Percentiles rank a stretch among this genome's conserved stretches.
Conservation (phyloP, 2,797 vertebrate genomes). For the Enteromius fasciolatus region DNA sequence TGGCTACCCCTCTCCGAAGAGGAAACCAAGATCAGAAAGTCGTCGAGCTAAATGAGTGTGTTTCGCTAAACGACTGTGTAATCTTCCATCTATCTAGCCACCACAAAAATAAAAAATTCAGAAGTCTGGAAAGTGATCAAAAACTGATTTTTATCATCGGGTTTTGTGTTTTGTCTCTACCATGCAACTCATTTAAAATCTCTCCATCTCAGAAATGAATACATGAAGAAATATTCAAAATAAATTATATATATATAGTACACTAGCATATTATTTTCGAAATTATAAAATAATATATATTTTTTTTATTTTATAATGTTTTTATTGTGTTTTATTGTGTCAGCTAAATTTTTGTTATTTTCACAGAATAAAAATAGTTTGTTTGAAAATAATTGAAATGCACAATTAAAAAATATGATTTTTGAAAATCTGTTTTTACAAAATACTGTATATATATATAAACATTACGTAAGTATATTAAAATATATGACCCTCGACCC, state of each 20-base stretch:
- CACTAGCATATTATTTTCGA: neutral
- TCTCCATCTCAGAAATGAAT: neutral
- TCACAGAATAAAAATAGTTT: no score
- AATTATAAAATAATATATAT: neutral
- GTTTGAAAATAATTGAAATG: no score
- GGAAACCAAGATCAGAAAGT: conserved; percentile 45
- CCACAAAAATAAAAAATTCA: neutral
- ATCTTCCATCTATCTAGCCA: neutral
- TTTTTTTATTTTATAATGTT: no score
- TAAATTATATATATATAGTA: neutral
- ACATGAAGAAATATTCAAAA: neutral
- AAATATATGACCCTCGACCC: no score
- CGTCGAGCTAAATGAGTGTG: conserved; percentile 14
- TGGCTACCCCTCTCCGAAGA: conserved; percentile 46
- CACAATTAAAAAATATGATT: no score
- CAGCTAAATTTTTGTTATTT: no score
- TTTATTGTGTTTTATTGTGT: no score
- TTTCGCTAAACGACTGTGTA: neutral
- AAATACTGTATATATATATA: neutral
- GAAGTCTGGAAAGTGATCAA: neutral
- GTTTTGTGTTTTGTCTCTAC: neutral
- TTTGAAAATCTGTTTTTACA: no score
- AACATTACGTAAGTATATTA: no score
- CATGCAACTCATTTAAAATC: neutral
- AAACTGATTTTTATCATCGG: conserved; percentile 1